Percentiles rank a stretch among this genome's conserved stretches.
Conservation (phyloP, 2,113 vertebrate species). For the Amazona vittata region DNA sequence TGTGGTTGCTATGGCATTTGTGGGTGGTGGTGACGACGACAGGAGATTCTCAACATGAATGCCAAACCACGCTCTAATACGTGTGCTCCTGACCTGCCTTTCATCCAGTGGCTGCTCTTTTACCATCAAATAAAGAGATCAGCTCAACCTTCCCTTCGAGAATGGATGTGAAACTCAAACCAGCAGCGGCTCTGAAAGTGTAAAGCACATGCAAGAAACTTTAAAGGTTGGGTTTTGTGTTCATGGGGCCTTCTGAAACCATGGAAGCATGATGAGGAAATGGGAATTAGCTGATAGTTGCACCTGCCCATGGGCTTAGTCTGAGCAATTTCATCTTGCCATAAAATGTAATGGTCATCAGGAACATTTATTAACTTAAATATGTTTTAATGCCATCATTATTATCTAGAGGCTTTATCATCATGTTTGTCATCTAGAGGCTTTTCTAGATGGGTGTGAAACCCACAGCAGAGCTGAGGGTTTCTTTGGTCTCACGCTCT, state of each 20-base stretch:
- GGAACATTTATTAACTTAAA: neutral
- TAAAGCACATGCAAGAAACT: constrained; percentile 9
- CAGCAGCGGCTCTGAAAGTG: neutral
- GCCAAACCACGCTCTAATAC: constrained; percentile 35
- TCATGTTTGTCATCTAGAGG: neutral
- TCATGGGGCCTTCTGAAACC: neutral
- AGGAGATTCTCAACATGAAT: constrained; percentile 55
- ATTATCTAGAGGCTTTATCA: neutral
- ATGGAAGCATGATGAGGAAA: neutral
- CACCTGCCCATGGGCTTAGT: neutral
- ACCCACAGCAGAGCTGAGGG: neutral
- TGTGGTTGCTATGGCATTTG: constrained; percentile 52
- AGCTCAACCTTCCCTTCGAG: constrained; percentile 27
- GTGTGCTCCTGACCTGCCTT: constrained; percentile 26
- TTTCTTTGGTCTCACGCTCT: neutral
- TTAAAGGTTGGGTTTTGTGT: neutral
- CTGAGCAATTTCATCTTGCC: neutral
- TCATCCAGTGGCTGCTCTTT: constrained; percentile 48
- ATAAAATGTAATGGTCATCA: neutral
- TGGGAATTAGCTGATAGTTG: neutral
- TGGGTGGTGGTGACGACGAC: constrained; percentile 24
- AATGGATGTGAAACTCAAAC: constrained; percentile 26
- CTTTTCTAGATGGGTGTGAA: neutral
- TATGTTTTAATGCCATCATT: neutral
- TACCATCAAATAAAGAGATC: neutral